Evolutionary conservation across 2,888 invertebrate species (phyloP), one percentile per base, ranked within the genome.

Genomic region (Pyrgus malvae): DNA sequence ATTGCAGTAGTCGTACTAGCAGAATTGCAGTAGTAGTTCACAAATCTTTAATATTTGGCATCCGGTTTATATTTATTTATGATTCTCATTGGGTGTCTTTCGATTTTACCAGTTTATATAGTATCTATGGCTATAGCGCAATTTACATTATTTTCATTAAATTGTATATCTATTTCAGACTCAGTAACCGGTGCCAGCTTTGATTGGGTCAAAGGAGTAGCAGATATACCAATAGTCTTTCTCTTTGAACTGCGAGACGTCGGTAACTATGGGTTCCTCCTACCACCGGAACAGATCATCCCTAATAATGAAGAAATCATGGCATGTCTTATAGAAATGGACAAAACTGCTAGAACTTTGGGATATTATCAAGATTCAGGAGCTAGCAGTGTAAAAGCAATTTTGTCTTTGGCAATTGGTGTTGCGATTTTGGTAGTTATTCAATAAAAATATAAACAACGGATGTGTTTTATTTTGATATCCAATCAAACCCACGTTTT

Each of bases 151-250:
- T n/a, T n/a, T n/a, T n/a, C n/a, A n/a, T n/a, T n/a, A n/a, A n/a
- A n/a, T n/a, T n/a, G n/a, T n/a, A n/a, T n/a, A n/a, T n/a, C n/a
- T n/a, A n/a, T n/a, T 66, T 27, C 72, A 90, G 89, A 90, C 59
- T 72, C 67, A 35, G 80, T 82, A 4, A 81, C 78, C 7, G 91
- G 91, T 0, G 76, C 82, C 4, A 94, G 94, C 45, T 76, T 93
- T 44, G 97, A 97, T 68, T 97, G 95, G 94, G 95, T 94, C 0
- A 94, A 95, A 68, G 94, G 92, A 0, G 85, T 76, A 0, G 83
- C 92, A 0, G 83, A 92, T 2, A 91, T 93, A 0, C 94, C 93
- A 4, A 84, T 95, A 12, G 86, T 92, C 0, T 95, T 93, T 73
- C 93, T 93, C 1, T 93, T 94, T 51, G 95, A 96, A 74, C 85